Percentiles rank a stretch among this genome's conserved stretches.
phyloP scores from a whole-genome alignment of 1,140 invertebrate genomes.

The Drosophila subpulchrella region DNA sequence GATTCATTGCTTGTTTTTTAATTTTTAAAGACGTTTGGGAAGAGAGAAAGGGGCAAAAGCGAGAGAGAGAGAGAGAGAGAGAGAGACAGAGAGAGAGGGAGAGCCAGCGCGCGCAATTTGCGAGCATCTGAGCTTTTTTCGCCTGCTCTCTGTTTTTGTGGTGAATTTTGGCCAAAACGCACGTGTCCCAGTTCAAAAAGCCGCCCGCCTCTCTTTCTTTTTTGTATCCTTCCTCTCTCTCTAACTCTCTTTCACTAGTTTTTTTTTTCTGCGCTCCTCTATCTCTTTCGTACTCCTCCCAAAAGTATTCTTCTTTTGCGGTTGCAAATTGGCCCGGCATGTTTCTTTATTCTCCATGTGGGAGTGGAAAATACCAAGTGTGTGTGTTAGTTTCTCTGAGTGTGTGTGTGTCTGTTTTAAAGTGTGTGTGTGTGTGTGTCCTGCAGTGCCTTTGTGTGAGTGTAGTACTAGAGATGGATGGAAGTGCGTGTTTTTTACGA shows the following conservation, averaged over 20 bases:
- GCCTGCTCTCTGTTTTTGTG: constrained; percentile 73
- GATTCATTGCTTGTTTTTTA: constrained; percentile 13
- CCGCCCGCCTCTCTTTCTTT: constrained; percentile 7
- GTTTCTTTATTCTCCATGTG: constrained; percentile 38
- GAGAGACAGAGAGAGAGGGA: constrained; percentile 19
- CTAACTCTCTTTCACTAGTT: no score
- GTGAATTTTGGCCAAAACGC: constrained; percentile 65
- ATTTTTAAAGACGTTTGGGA: constrained; percentile 19
- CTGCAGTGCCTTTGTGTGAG: constrained; percentile 26
- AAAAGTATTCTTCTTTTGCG: constrained; percentile 35
- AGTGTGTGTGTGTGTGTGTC: constrained; percentile 10
- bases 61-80: neutral
- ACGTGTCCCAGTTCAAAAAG: constrained; percentile 72
- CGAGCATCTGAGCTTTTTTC: constrained; percentile 52
- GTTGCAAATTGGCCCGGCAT: constrained; percentile 58
- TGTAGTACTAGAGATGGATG: constrained; percentile 34
- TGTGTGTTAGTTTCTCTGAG: constrained; percentile 19
- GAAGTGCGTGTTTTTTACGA: constrained; percentile 52
- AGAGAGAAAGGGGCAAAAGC: neutral
- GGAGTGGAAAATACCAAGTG: constrained; percentile 16
- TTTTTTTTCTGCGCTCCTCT: neutral
- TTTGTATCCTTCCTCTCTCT: neutral
- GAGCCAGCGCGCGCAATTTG: constrained; percentile 38
- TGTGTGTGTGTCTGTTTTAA: neutral
- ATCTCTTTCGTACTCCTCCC: neutral